A percentile compares a stretch with the other conserved stretches of the same genome.
Conservation (phyloP, 2,888 invertebrate species). For the Luffia ferchaultella region DNA sequence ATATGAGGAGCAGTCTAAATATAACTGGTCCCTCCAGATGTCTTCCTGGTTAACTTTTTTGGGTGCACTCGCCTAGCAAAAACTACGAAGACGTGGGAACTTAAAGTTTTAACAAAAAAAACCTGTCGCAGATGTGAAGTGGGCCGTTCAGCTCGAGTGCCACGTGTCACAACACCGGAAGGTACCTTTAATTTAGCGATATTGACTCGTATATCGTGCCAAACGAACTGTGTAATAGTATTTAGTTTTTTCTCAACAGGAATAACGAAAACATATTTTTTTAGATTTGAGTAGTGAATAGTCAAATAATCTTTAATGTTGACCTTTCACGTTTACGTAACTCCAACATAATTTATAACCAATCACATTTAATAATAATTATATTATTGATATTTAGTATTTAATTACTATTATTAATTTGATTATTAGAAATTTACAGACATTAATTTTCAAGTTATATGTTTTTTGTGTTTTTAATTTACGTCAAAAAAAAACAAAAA, state of each 20-base stretch:
- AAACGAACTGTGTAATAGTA: conserved; percentile 48
- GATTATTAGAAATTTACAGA: too few relatives aligned
- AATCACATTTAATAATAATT: too few relatives aligned
- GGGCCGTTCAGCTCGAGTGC: conserved; percentile 13
- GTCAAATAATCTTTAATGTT: too few relatives aligned
- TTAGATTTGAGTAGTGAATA: too few relatives aligned
- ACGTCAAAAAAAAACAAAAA: too few relatives aligned
- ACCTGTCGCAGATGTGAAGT: conserved; percentile 41
- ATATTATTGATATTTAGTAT: too few relatives aligned
- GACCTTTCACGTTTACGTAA: too few relatives aligned
- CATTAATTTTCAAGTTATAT: too few relatives aligned
- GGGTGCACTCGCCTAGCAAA: conserved; percentile 21
- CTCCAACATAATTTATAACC: too few relatives aligned
- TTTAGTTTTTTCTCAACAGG: conserved; percentile 27
- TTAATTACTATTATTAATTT: too few relatives aligned
- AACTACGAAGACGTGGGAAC: conserved; percentile 49
- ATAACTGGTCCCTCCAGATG: conserved; percentile 50
- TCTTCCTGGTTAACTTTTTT: conserved; percentile 40
- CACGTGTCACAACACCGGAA: conserved; percentile 54
- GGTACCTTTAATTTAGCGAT: conserved; percentile 24
- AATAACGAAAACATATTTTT: conserved; percentile 1
- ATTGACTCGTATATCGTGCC: conserved; percentile 34
- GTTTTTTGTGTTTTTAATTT: too few relatives aligned
- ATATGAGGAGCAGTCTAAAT: conserved; percentile 26
- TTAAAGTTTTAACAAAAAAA: conserved; percentile 25